Base-by-base conservation (phyloP, 2,797 vertebrate genomes). In the Sciurus carolinensis region DNA sequence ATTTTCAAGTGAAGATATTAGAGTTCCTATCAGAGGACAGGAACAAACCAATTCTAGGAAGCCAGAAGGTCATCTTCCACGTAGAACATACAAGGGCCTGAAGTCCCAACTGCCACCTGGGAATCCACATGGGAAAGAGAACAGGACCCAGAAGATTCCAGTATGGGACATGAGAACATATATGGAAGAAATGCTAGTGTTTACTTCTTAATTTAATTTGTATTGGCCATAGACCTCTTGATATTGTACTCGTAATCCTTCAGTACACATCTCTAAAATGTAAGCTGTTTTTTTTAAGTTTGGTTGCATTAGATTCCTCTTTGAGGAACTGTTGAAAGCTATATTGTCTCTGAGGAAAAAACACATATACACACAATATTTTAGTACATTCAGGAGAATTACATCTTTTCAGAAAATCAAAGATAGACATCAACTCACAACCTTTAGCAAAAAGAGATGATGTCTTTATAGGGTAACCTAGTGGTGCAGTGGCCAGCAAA, bases 311-410 rank as follows among this genome's bases (percentile, higher is more conserved):
- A 47, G 1, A 80, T 76, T 91, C 3, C 17, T 92, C 36, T 89
- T 88, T 83, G 28, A 50, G 59, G 81, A 94, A 94, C 7, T 83
- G 26, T 59, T 84, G n/a, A 84, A 93, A 92, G 11, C 6, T 90
- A 14, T 13, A 50, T 9, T 36, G 26, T 80, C 20, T 71, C 33
- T 30, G 44, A 93, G 59, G 1, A 67, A 92, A 89, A 80, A n/a
- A 86, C 0, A 8, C 20, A 82, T 17, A 26, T 39, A 17, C 42
- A 75, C 26, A 47, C 5, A 15, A 5, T 79, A 54, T 76, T 54
- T 80, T 50, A 89, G 8, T 42, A 69, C 69, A 75, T 86, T 96
- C 73, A 72, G 42, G 15, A 42, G 7, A 83, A n/a, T 89, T 47
- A 62, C 44, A 72, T 20, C 9, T 80, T 82, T 12, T 57, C 57